Evolutionary conservation across 1,140 invertebrate genomes (phyloP).

Genomic region (Samia ricini): DNA sequence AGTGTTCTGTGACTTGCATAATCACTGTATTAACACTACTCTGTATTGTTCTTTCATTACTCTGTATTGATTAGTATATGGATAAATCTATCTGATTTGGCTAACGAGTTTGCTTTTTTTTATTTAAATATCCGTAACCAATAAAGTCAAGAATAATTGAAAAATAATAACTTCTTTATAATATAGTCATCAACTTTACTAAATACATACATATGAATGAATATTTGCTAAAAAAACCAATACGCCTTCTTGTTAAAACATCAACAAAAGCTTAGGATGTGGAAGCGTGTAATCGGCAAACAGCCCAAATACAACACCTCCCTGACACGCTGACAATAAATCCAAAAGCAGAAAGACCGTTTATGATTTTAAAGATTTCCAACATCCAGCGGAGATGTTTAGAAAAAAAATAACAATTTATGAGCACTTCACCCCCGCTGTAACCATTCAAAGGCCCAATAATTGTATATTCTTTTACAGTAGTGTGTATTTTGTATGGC

Average conservation of each 20-base stretch:
- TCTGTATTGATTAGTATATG: too few species aligned
- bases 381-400: conserved; percentile 38
- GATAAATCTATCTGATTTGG: too few species aligned
- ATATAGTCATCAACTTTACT: not conserved
- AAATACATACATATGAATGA: conserved; percentile 2
- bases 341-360: conserved; percentile 47
- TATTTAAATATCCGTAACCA: too few species aligned
- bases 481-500: conserved; percentile 72
- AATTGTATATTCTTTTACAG: conserved; percentile 78
- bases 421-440: conserved; percentile 75
- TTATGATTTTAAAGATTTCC: conserved; percentile 71
- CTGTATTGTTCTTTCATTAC: too few species aligned
- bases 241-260: not conserved
- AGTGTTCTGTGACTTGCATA: too few species aligned
- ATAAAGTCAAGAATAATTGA: too few species aligned
- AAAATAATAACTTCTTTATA: too few species aligned
- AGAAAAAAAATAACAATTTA: conserved; percentile 73
- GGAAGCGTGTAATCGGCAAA: conserved; percentile 64
- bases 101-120: too few species aligned
- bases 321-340: conserved; percentile 64
- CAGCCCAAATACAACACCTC: conserved; percentile 50
- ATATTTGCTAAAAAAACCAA: not conserved
- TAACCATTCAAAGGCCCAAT: conserved; percentile 73
- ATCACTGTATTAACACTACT: too few species aligned
- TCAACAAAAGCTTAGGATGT: conserved; percentile 16